Conservation (phyloP, 2,888 invertebrate genomes). For the Cantharis rufa region DNA sequence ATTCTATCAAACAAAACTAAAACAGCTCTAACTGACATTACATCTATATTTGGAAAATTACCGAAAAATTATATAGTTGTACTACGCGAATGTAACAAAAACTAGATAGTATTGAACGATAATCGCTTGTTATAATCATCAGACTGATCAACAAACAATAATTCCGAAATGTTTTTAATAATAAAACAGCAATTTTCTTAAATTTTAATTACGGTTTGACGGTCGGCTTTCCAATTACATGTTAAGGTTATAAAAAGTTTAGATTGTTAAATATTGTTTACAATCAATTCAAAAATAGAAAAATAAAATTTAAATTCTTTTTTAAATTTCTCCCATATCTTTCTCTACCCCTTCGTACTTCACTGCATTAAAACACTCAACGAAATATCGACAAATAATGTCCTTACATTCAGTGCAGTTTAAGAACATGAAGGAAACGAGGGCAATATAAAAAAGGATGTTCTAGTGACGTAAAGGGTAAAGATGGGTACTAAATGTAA, state of each 20-base stretch:
- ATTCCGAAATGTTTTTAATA: neutral
- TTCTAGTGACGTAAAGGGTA: too few relatives aligned
- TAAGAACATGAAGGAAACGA: too few relatives aligned
- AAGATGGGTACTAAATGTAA: too few relatives aligned
- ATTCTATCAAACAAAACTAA: too few relatives aligned
- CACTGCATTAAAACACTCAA: too few relatives aligned
- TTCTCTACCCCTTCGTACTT: too few relatives aligned
- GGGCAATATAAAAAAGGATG: too few relatives aligned
- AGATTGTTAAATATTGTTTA: neutral
- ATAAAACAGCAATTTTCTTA: neutral
- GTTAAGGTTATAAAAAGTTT: neutral
- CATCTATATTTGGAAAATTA: too few relatives aligned
- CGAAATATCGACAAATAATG: too few relatives aligned
- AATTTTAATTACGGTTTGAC: neutral
- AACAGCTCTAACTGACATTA: too few relatives aligned
- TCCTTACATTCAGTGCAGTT: too few relatives aligned
- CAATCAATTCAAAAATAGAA: neutral
- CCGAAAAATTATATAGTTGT: too few relatives aligned
- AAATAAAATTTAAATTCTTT: neutral
- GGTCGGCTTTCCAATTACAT: neutral
- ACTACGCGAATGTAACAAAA: neutral
- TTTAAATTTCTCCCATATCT: neutral
- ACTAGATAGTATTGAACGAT: neutral
- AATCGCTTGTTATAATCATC: neutral
- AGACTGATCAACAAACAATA: neutral